These are phyloP conservation scores for Caranx melampygus DNA, from an alignment of 2,113 vertebrate genomes.

Conservation along the genomic window DNA sequence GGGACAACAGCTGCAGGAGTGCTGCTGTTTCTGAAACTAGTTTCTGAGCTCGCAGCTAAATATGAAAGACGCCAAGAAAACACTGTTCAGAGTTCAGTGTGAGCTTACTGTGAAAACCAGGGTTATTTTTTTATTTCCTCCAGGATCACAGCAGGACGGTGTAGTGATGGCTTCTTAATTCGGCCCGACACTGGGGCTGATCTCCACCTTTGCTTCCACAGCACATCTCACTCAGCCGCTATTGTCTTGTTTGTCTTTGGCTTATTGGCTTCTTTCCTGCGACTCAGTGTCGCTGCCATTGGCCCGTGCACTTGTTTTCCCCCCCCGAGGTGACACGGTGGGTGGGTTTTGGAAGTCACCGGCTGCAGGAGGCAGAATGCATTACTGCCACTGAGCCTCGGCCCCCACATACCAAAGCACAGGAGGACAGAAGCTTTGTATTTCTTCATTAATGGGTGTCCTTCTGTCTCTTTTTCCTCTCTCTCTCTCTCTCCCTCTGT, in stretches of 20 bases:
- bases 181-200: neutral
- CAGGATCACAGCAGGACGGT: neutral
- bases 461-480: constrained; percentile 2
- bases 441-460: constrained; percentile 29
- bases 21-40: no score
- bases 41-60: neutral
- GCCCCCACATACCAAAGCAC: constrained; percentile 2
- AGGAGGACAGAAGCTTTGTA: constrained; percentile 8
- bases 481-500: neutral
- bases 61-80: neutral
- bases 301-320: neutral
- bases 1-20: no score
- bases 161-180: neutral
- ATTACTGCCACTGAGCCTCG: constrained; percentile 42
- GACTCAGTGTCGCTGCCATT: neutral
- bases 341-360: constrained; percentile 54
- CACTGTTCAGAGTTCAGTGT: neutral
- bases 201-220: neutral
- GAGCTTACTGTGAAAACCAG: no score
- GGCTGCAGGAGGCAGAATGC: constrained; percentile 50
- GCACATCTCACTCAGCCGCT: constrained; percentile 12
- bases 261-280: constrained; percentile 26
- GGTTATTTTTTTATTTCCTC: neutral
- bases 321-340: constrained; percentile 18
- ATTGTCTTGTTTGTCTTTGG: constrained; percentile 15